Percentiles rank a stretch among this genome's conserved stretches.
These are phyloP conservation scores for Parnassius glacialis DNA, from an alignment of 2,888 invertebrate species.

Conservation along the genomic window DNA sequence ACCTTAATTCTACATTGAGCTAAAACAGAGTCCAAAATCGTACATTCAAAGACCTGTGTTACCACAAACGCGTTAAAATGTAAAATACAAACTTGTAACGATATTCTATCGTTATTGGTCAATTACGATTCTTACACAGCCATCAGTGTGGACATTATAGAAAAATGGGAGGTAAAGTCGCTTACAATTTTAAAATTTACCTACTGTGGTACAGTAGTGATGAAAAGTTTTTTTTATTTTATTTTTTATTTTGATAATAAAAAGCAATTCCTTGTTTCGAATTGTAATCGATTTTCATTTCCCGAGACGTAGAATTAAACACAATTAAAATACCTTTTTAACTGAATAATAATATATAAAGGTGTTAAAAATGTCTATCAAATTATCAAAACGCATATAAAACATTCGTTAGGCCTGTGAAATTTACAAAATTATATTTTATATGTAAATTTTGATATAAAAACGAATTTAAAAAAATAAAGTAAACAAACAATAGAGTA, in stretches of 20 bases:
- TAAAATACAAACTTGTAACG: constrained; percentile 14
- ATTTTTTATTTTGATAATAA: too few relatives aligned
- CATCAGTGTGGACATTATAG: constrained; percentile 26
- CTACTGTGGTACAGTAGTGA: constrained; percentile 1
- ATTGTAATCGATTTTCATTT: background rate
- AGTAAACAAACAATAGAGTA: constrained; percentile 5
- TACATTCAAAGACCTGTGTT: constrained; percentile 3
- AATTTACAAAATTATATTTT: constrained; percentile 7
- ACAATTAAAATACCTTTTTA: too few relatives aligned
- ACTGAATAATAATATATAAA: too few relatives aligned
- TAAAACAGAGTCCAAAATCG: constrained; percentile 38
- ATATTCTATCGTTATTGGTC: constrained; percentile 20
- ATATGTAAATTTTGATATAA: background rate
- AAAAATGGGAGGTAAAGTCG: constrained; percentile 11
- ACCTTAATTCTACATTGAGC: constrained; percentile 60
- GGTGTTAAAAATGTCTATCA: too few relatives aligned
- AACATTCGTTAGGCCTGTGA: constrained; percentile 16
- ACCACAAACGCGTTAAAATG: constrained; percentile 4
- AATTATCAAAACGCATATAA: background rate
- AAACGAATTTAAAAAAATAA: constrained; percentile 1
- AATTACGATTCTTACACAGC: constrained; percentile 26
- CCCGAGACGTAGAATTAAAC: background rate
- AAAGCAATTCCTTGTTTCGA: background rate
- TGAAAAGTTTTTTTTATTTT: background rate
- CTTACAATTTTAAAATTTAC: constrained; percentile 8